These are phyloP conservation scores for Anniella stebbinsi DNA, from an alignment of 2,797 vertebrate species.

Conservation along the genomic window DNA sequence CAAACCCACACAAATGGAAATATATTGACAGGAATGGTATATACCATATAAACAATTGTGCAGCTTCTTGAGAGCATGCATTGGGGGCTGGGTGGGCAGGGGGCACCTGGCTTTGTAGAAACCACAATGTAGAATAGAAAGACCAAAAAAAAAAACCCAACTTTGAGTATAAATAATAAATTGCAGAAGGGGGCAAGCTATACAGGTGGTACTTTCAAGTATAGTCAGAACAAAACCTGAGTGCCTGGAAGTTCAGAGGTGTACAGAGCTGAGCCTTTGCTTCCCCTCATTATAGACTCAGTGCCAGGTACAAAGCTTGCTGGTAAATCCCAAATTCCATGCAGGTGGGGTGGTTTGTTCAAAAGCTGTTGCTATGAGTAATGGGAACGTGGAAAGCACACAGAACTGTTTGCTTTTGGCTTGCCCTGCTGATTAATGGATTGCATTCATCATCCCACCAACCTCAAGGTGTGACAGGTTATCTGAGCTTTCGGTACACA, in stretches of 20 bases:
- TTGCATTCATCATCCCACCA: background rate
- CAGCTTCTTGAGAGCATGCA: background rate
- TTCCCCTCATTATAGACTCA: background rate
- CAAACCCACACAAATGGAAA: background rate
- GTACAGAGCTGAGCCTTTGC: background rate
- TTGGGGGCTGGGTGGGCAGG: background rate
- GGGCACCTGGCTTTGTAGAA: background rate
- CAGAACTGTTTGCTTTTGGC: background rate
- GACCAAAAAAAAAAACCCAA: background rate
- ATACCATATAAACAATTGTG: background rate
- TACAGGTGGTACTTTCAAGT: background rate
- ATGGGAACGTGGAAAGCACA: background rate
- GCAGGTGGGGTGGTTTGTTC: background rate
- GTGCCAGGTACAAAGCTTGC: background rate
- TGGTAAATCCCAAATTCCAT: constrained; percentile 4
- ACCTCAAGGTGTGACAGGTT: background rate
- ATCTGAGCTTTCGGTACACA: background rate
- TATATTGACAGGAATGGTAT: background rate
- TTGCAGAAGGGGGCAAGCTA: background rate
- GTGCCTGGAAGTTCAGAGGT: constrained; percentile 1
- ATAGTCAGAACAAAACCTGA: background rate
- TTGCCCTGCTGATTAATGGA: background rate
- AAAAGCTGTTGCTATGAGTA: background rate
- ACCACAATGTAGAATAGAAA: background rate
- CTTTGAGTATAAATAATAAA: constrained; percentile 18